Conservation (phyloP, 2,797 vertebrate species). For the Sardinella longiceps region DNA sequence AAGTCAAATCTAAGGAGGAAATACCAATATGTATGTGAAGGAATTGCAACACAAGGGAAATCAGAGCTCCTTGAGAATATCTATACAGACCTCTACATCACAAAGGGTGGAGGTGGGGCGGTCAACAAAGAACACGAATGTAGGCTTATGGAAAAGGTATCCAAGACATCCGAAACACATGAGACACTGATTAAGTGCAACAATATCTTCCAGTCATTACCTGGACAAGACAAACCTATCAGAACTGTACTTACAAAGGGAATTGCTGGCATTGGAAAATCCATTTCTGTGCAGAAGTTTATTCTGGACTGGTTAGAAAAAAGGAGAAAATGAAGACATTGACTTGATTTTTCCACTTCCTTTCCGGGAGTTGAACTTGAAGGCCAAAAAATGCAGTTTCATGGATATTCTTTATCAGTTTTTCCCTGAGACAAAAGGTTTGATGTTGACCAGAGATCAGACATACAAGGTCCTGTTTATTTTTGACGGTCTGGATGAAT, state of each 20-base stretch:
- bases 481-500: neutral
- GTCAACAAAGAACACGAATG: neutral
- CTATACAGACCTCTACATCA: neutral
- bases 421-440: neutral
- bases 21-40: neutral
- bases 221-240: neutral
- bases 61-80: neutral
- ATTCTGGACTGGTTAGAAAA: neutral
- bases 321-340: neutral
- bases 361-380: neutral
- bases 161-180: neutral
- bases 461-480: conserved; percentile 25
- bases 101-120: neutral
- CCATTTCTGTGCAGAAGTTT: too few relatives aligned
- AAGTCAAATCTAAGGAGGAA: neutral
- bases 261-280: neutral
- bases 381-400: neutral
- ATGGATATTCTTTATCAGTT: conserved; percentile 23
- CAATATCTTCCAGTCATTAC: neutral
- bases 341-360: neutral
- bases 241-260: neutral
- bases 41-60: neutral
- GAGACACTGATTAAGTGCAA: neutral
- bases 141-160: neutral
- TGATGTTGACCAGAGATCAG: neutral